Base-by-base conservation (phyloP, 2,888 invertebrate genomes). In the Cheilosia urbana region DNA sequence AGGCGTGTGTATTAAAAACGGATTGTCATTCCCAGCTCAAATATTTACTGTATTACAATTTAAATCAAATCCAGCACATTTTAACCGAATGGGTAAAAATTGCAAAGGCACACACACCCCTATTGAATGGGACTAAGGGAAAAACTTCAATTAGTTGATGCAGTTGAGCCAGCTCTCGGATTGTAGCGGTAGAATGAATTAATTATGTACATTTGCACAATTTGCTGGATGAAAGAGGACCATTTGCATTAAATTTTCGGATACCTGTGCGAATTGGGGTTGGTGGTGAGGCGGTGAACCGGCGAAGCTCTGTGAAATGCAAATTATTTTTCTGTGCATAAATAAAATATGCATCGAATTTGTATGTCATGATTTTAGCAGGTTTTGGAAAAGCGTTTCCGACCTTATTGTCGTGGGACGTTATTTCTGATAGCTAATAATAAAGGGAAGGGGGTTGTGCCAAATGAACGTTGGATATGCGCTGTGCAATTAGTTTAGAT, bases 151-250 rank as follows among this genome's bases (percentile, higher is more conserved):
- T 79, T 79, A 65, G 72, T 57, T 65, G 78, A 71, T 63, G 19
- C 55, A 49, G 51, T 47, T 42, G 7, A 13, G 21, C 15, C 24
- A 11, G 27, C 24, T 40, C 27, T 51, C 9, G 5, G 30, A 37
- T 37, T 37, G 13, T 27, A 72, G 71, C 37, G 13, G 55, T 57
- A 21, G 62, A 37, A 71, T 63, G 47, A 71, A 71, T 72, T 63
- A 72, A 57, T 79, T 73, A 65, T 73, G 5, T 24, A 40, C 55
- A 65, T 65, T 79, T 34, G 34, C 65, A 79, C 72, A 71, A 40
- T 71, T 42, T 55, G 47, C 37, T 21, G 40, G 47, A 53, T 42
- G 34, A 24, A 21, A 21, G 58, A 42, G 65, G 45, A 21, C 17
- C 30, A 42, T 78, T n/a, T 71, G 40, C 53, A 77, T 77, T 69